Evolutionary conservation across 2,888 invertebrate genomes (phyloP).

Genomic region (Agrotis exclamationis): DNA sequence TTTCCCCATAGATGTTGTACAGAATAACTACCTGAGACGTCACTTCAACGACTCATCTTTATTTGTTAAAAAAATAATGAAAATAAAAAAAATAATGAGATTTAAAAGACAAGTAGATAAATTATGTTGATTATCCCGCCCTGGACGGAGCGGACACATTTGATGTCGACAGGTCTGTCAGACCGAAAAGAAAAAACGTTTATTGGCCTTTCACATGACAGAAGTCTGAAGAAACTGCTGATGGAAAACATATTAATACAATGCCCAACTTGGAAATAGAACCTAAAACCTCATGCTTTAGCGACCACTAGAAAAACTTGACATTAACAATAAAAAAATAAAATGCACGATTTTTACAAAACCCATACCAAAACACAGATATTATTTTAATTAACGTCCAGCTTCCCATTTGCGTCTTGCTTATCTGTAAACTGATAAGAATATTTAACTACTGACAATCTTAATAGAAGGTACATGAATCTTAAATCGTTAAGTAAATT

Average conservation of each 20-base stretch:
- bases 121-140: too few species aligned
- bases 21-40: not conserved
- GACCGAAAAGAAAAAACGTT: too few species aligned
- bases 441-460: slow-evolving; percentile 47
- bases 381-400: slow-evolving; percentile 11
- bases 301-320: not conserved
- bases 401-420: slow-evolving; percentile 8
- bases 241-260: not conserved
- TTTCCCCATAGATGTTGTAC: not conserved
- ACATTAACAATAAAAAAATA: not conserved
- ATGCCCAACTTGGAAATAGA: not conserved
- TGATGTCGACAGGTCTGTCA: too few species aligned
- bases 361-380: not conserved
- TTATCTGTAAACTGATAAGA: slow-evolving; percentile 56
- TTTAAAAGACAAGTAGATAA: too few species aligned
- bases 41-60: too few species aligned
- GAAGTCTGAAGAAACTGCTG: not conserved
- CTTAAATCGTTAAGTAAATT: slow-evolving; percentile 50
- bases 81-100: too few species aligned
- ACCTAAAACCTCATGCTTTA: not conserved
- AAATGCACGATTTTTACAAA: not conserved
- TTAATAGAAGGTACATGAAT: slow-evolving; percentile 32
- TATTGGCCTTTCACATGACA: too few species aligned
- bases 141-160: too few species aligned
- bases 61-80: too few species aligned